Evolutionary conservation across 2,113 vertebrate species (phyloP).

Genomic region (Progne subis): DNA sequence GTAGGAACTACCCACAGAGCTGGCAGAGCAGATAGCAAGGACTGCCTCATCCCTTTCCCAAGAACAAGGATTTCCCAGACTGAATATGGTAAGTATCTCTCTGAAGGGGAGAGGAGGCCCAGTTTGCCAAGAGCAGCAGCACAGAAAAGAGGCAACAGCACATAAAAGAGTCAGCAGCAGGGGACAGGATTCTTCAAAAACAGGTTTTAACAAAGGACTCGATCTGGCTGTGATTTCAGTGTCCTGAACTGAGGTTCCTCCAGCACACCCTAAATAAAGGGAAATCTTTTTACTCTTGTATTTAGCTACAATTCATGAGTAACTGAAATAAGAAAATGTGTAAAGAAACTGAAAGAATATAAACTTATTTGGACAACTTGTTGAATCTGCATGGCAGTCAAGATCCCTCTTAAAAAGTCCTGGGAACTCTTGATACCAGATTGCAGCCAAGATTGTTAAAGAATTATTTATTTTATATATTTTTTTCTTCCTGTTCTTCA

Average conservation of each 20-base stretch:
- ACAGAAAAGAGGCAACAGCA: neutral
- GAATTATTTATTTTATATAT: neutral
- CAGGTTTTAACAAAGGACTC: neutral
- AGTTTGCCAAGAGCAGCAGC: neutral
- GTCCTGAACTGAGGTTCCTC: neutral
- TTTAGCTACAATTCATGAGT: neutral
- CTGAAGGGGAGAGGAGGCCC: neutral
- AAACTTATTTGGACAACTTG: neutral
- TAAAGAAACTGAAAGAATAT: neutral
- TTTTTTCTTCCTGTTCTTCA: neutral
- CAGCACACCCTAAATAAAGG: neutral
- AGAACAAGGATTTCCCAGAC: neutral
- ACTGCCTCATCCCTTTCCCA: neutral
- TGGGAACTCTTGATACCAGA: neutral
- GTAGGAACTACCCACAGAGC: neutral
- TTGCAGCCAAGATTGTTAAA: neutral
- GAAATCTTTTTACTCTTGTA: neutral
- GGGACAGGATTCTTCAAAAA: neutral
- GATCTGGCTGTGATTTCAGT: neutral
- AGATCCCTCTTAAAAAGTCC: neutral
- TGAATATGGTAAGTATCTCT: neutral
- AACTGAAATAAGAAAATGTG: neutral
- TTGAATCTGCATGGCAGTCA: neutral
- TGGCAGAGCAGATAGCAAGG: neutral
- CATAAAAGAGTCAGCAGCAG: conserved; percentile 24